phyloP scores from a whole-genome alignment of 2,113 vertebrate species.

The Catharus minimus region DNA sequence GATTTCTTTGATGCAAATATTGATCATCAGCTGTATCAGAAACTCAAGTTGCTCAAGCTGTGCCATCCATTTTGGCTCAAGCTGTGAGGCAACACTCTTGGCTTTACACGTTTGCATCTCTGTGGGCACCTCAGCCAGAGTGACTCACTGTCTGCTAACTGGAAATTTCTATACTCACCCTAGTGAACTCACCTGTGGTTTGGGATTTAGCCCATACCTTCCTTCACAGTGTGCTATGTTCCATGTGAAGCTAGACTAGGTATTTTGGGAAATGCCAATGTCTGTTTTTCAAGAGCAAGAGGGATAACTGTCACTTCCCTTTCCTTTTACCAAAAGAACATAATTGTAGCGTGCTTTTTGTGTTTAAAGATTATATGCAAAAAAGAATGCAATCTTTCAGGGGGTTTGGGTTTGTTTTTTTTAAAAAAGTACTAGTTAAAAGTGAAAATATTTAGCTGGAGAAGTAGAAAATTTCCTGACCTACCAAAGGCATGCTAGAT shows the following conservation, averaged over 20 bases:
- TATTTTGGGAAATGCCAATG: not conserved
- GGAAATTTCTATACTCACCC: not conserved
- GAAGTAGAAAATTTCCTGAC: not conserved
- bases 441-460: not conserved
- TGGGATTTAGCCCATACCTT: not conserved
- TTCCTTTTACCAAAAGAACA: not conserved
- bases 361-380: not conserved
- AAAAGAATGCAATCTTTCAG: not conserved
- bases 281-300: not conserved
- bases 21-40: not conserved
- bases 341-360: not conserved
- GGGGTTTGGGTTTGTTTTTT: too few species aligned
- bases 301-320: not conserved
- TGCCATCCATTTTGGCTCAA: not conserved
- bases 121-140: not conserved
- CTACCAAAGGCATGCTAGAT: not conserved
- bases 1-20: not conserved
- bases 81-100: not conserved
- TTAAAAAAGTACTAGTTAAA: not conserved
- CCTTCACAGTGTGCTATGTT: not conserved
- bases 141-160: not conserved
- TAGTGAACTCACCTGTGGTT: constrained; percentile 26
- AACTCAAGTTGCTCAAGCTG: not conserved
- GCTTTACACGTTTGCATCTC: not conserved
- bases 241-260: not conserved